These are phyloP conservation scores for Sylvilagus bachmani DNA, from an alignment of 2,113 vertebrate genomes.

Conservation along the genomic window DNA sequence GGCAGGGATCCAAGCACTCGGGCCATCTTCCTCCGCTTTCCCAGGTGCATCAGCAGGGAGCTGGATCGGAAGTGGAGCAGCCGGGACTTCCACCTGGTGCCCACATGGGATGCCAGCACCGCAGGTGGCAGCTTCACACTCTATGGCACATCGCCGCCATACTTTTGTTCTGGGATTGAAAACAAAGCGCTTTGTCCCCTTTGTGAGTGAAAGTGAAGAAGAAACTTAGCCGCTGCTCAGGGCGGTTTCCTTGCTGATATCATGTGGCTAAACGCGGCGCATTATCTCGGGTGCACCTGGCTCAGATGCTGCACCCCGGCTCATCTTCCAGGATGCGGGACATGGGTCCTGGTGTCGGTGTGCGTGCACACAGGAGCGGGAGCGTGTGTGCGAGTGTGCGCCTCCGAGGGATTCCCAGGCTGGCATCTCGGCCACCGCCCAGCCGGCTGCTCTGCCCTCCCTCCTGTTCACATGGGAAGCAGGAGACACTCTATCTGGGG, in stretches of 20 bases:
- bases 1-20: no score
- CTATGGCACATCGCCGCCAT: no score
- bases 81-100: no score
- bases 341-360: not conserved
- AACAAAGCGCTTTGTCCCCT: not conserved
- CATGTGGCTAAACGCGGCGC: fast-evolving
- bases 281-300: not conserved
- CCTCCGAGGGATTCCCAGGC: fast-evolving
- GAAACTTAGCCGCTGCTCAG: fast-evolving
- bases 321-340: not conserved
- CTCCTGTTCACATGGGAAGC: not conserved
- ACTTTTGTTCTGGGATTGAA: not conserved
- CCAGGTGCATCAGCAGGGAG: no score
- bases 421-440: fast-evolving
- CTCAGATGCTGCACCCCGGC: not conserved
- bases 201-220: not conserved
- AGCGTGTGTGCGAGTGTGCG: fast-evolving
- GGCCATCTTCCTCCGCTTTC: no score
- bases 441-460: not conserved
- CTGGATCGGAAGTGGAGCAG: no score
- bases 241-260: not conserved
- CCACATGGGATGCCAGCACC: no score
- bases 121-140: no score
- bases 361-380: not conserved
- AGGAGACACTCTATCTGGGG: conserved; percentile 71